Evolutionary conservation across 2,888 invertebrate genomes (phyloP), one percentile per base, ranked within the genome.

Genomic region (Dinocampus coccinellae): DNA sequence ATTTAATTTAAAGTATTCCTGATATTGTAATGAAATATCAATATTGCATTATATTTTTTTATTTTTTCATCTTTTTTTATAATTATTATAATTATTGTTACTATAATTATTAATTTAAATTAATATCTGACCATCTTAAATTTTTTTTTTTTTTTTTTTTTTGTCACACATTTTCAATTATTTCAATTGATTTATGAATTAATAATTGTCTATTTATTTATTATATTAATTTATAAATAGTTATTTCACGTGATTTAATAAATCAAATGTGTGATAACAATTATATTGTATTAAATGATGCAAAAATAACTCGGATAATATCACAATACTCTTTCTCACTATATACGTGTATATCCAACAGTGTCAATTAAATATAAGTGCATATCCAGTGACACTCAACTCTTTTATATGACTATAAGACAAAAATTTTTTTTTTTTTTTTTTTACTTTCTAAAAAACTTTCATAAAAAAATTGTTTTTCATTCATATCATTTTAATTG

Each of bases 281-380:
- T 55, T 13, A 26, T 29, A 13, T 16, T 26, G 26, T n/a, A 57
- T 64, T 29, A 29, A 61, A 61, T 11, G 20, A 36, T 61, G 61
- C 11, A 36, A 61, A 61, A 61, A 61, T 36, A 36, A 26, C 16
- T 22, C 20, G 20, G 34, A 36, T 61, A 22, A 61, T 61, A 61
- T 61, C 36, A 61, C 6, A 16, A 13, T 57, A n/a, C 24, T 26
- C 13, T 47, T 7, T 36, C 3, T 36, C 3, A 4, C 3, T 36
- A 36, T 36, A 36, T 3, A 10, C 10, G 24, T 24, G 13, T 33
- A 58, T 33, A 29, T 2, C n/a, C 13, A n/a, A 58, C 33, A 39
- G 39, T 62, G 24, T 62, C 39, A 62, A 62, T 62, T 62, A 39
- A 62, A 39, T 39, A n/a, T 36, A 62, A 39, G 61, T 62, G 42